Percentiles rank a stretch among this genome's conserved stretches.
Conservation (phyloP, 2,797 vertebrate genomes). For the Squalus acanthias region DNA sequence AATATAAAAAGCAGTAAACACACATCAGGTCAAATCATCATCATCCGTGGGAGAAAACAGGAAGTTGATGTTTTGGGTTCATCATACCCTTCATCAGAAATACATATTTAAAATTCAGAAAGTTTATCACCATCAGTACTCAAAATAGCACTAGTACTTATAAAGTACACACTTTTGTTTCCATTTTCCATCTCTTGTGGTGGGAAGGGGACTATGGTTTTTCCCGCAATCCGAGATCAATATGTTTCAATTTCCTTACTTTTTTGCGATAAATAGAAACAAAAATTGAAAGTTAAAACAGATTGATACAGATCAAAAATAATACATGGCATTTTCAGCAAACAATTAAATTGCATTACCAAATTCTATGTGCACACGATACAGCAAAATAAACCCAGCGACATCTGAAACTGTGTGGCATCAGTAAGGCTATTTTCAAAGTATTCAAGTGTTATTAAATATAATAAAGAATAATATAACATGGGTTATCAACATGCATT, state of each 20-base stretch:
- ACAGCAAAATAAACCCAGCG: background rate
- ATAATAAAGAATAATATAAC: background rate
- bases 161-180: background rate
- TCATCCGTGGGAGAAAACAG: background rate
- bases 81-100: too few relatives aligned
- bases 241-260: background rate
- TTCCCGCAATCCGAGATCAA: background rate
- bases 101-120: background rate
- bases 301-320: too few relatives aligned
- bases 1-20: background rate
- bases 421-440: background rate
- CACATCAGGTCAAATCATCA: background rate
- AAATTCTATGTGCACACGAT: background rate
- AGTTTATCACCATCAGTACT: background rate
- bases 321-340: background rate
- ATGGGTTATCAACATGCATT: background rate
- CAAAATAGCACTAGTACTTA: background rate
- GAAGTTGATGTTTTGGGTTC: too few relatives aligned
- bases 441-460: background rate
- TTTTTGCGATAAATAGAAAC: background rate
- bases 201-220: background rate
- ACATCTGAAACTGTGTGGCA: background rate
- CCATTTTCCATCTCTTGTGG: background rate
- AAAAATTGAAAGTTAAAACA: background rate
- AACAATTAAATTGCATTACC: background rate